Evolutionary conservation across 2,113 vertebrate genomes (phyloP).

Genomic region (Phylloscopus trochilus): DNA sequence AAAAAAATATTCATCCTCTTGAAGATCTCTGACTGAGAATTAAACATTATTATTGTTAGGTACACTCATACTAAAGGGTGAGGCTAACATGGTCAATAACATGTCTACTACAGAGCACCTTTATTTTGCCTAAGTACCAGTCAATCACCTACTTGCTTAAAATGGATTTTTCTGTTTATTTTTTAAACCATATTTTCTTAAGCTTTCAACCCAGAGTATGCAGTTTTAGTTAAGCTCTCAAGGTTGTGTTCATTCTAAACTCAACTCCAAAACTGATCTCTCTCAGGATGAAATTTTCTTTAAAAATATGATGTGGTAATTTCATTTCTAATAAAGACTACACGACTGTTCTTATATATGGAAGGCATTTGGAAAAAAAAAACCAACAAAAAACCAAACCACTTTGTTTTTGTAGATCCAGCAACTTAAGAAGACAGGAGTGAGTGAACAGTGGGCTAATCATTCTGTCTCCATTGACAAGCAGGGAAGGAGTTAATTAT

Average conservation of each 20-base stretch:
- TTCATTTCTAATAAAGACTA: not conserved
- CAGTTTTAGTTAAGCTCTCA: not conserved
- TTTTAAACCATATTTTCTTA: not conserved
- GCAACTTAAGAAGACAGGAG: not conserved
- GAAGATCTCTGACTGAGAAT: not conserved
- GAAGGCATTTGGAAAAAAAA: not conserved
- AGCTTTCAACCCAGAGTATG: not conserved
- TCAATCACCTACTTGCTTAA: not conserved
- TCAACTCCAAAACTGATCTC: not conserved
- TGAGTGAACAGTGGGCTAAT: not conserved
- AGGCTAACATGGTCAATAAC: not conserved
- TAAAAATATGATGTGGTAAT: not conserved
- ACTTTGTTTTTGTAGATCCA: not conserved
- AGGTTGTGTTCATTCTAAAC: not conserved
- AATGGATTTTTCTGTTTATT: not conserved
- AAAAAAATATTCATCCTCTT: not conserved
- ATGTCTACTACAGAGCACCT: not conserved
- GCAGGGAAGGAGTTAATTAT: slow-evolving; percentile 33
- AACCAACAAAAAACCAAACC: fast-evolving
- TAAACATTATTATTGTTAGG: not conserved
- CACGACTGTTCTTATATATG: not conserved
- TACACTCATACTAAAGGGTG: not conserved
- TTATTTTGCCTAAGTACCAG: not conserved
- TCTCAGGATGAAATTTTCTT: not conserved
- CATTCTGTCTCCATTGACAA: not conserved